Percentiles rank a stretch among this genome's conserved stretches.
phyloP scores from a whole-genome alignment of 2,113 vertebrate genomes.

The cat (Felis catus) region F.catus_Fca126_mat1.0 CM031419.1:202021001-202021500 shows the following conservation, averaged over 20 bases:
- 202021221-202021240: not conserved
- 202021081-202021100: not conserved
- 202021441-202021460: not conserved
- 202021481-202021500: not conserved
- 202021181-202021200: not conserved
- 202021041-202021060: not conserved
- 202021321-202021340: not conserved
- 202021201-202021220: not conserved
- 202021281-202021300: not conserved
- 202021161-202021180: not conserved
- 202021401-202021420: not conserved
- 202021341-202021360: not conserved
- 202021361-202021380: not conserved
- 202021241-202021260: not conserved
- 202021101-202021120: not conserved
- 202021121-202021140: not conserved
- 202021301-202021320: not conserved
- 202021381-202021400: not conserved
- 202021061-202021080: not conserved
- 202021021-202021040: not conserved
- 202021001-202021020: not conserved
- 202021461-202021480: not conserved
- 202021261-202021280: not conserved
- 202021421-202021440: not conserved
- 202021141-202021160: not conserved